Base-by-base conservation (phyloP, 23 tunicate species). In the Ascidia mentula region DNA sequence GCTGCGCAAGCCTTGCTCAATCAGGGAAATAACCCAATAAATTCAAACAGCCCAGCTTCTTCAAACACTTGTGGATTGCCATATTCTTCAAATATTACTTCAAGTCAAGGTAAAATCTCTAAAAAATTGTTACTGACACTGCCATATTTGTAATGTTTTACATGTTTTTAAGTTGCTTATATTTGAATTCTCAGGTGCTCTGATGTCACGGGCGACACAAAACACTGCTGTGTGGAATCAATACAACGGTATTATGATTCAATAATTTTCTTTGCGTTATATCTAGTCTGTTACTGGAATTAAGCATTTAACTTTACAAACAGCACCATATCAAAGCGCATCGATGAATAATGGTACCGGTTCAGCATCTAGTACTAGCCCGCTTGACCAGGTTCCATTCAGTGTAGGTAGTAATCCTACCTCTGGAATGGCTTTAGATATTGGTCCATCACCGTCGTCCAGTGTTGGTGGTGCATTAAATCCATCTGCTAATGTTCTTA, bases 1-100 rank as follows among this genome's bases (percentile, higher is more conserved):
- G 97, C 97, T n/a, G 97, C 97, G 26, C 97, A 92, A 39, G 76
- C 92, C 40, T 72, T 87, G 32, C 7, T 53, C 13, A 53, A 53
- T 53, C 65, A 53, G 65, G 65, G 65, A 53, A 26, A 26, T 20
- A 6, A 53, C 24, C 28, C 65, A 3, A 78, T 65, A 18, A 69
- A 39, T 74, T 46, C 82, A 32, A 26, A 13, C 15, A 78, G 32
- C 46, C 33, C 38, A 32, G 71, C 65, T 71, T 36, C 89, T 8
- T 37, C 78, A n/a, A 77, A 8, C 32, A 33, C 82, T 3, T 69
- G 32, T 37, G 78, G 78, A 32, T 42, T 69, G 35, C 37, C 81
- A 70, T 77, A 60, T 38, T 60, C 37, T 45, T 77, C 82, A 18
- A 40, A 46, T 34, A 40, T 85, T 77, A 33, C 75, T 36, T 72